Evolutionary conservation across 2,113 vertebrate species (phyloP).

Genomic region (Rattus norvegicus): DNA sequence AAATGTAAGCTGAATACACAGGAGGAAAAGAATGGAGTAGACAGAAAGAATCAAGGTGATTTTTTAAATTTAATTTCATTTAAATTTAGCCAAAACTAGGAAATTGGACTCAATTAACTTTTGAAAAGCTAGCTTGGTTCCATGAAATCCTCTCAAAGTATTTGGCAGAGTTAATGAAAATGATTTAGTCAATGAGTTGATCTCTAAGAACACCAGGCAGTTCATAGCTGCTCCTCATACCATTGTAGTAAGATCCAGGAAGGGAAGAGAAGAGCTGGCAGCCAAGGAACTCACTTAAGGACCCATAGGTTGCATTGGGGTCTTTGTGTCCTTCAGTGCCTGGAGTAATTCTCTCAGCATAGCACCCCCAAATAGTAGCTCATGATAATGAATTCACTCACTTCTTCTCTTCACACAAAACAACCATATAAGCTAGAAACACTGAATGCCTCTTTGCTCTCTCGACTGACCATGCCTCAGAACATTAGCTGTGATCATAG

Average conservation of each 20-base stretch:
- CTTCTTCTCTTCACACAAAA: constrained; percentile 48
- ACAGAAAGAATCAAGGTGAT: constrained; percentile 14
- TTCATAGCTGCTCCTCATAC: background rate
- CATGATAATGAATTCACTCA: background rate
- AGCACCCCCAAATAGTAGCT: background rate
- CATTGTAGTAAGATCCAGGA: background rate
- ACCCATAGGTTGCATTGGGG: background rate
- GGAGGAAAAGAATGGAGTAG: constrained; percentile 3
- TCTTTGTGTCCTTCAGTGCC: background rate
- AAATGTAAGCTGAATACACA: background rate
- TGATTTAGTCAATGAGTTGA: background rate
- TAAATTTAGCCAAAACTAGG: background rate
- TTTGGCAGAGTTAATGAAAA: background rate
- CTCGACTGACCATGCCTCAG: constrained; percentile 79
- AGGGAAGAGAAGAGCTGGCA: background rate
- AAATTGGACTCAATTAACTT: constrained; percentile 9
- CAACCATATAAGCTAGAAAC: constrained; percentile 21
- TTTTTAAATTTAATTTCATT: background rate
- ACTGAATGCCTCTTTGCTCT: constrained; percentile 52
- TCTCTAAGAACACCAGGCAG: constrained; percentile 7
- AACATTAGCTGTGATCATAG: constrained; percentile 83
- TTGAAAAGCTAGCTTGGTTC: constrained; percentile 28
- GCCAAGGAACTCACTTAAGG: background rate
- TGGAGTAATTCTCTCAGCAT: background rate
- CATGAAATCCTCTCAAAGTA: constrained; percentile 47